phyloP scores from a whole-genome alignment of 2,797 vertebrate genomes.

The Balearica regulorum region DNA sequence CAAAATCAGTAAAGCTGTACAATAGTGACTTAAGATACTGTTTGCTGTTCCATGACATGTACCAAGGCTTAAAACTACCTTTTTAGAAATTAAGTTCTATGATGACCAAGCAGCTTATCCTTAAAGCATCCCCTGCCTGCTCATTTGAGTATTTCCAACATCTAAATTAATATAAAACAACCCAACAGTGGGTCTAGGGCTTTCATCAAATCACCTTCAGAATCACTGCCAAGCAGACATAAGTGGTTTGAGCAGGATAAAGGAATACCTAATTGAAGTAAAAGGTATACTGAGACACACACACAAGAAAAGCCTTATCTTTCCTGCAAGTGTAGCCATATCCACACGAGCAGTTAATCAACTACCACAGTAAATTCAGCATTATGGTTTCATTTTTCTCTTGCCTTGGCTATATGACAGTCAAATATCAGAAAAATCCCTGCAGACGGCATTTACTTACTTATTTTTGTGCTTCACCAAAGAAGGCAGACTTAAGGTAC shows the following conservation, averaged over 20 bases:
- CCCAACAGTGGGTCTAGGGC: not conserved
- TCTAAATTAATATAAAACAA: not conserved
- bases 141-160: not conserved
- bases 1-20: not conserved
- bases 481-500: not conserved
- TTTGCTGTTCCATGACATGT: rapidly evolving
- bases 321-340: not conserved
- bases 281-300: not conserved
- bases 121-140: not conserved
- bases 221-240: not conserved
- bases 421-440: not conserved
- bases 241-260: not conserved
- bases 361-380: not conserved
- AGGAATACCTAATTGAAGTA: not conserved
- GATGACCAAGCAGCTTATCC: not conserved
- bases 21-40: not conserved
- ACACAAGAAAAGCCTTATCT: not conserved
- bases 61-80: not conserved
- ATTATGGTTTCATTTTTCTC: not conserved
- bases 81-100: not conserved
- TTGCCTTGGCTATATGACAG: not conserved
- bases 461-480: not conserved
- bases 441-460: not conserved
- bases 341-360: not conserved
- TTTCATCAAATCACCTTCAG: not conserved